These are phyloP conservation scores for Bovichtus diacanthus DNA, from an alignment of 2,797 vertebrate genomes.

Conservation along the genomic window DNA sequence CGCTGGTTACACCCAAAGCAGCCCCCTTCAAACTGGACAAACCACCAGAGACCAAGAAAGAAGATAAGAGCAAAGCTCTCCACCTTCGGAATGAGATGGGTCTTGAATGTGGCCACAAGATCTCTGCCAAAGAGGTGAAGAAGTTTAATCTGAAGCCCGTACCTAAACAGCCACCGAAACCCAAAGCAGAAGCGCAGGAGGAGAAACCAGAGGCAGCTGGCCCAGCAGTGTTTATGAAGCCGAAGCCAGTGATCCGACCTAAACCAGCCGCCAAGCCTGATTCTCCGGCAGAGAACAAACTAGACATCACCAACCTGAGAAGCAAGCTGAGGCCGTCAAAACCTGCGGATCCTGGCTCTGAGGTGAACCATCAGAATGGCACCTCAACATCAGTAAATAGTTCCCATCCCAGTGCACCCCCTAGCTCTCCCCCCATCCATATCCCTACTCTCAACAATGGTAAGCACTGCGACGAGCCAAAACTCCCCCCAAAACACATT, in stretches of 20 bases:
- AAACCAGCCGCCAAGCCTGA: constrained; percentile 92
- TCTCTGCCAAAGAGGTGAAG: constrained; percentile 95
- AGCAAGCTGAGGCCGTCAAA: constrained; percentile 94
- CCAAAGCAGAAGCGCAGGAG: constrained; percentile 86
- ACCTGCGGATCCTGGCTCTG: constrained; percentile 83
- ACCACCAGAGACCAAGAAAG: constrained; percentile 89
- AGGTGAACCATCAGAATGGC: constrained; percentile 74
- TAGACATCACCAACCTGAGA: constrained; percentile 94
- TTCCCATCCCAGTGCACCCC: constrained; percentile 38
- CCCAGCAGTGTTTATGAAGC: constrained; percentile 86
- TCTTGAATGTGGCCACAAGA: constrained; percentile 95
- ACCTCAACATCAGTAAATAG: constrained; percentile 44
- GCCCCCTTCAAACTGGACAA: constrained; percentile 87
- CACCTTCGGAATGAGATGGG: constrained; percentile 96
- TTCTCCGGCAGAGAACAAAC: constrained; percentile 85
- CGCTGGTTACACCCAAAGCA: constrained; percentile 87
- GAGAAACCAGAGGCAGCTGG: constrained; percentile 85
- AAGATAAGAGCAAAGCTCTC: constrained; percentile 93
- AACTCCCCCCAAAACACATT: constrained; percentile 80
- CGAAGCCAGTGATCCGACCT: constrained; percentile 92
- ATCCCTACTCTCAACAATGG: constrained; percentile 69
- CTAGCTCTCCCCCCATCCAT: constrained; percentile 55
- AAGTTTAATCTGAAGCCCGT: constrained; percentile 96
- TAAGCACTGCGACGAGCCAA: constrained; percentile 79
- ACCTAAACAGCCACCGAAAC: constrained; percentile 89